Percentiles rank a stretch among this genome's conserved stretches.
These are phyloP conservation scores for Sycophila texana DNA, from an alignment of 2,888 invertebrate species.

Conservation along the genomic window DNA sequence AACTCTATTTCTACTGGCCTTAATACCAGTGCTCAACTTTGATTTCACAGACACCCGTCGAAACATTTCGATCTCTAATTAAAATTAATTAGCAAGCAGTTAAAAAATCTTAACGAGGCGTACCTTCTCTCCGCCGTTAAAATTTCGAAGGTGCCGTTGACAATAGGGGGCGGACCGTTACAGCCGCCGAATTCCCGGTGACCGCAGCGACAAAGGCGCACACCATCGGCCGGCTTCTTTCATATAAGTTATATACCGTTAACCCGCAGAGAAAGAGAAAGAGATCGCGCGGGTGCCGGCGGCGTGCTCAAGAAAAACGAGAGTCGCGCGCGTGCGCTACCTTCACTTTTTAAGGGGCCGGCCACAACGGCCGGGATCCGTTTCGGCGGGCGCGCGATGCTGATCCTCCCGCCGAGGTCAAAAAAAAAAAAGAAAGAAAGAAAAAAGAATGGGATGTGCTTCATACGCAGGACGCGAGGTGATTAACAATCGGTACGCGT, in stretches of 20 bases:
- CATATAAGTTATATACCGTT: no score
- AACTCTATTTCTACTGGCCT: no score
- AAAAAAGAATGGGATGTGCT: not conserved
- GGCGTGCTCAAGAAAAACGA: slow-evolving; percentile 6
- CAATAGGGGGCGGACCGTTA: not conserved
- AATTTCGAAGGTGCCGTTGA: not conserved
- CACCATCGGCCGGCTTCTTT: not conserved
- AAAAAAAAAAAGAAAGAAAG: no score
- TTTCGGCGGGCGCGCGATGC: not conserved
- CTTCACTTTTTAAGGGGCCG: slow-evolving; percentile 32
- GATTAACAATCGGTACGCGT: not conserved
- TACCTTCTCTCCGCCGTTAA: no score
- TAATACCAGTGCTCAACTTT: no score
- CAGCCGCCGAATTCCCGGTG: slow-evolving; percentile 9
- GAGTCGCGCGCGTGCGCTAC: slow-evolving; percentile 16
- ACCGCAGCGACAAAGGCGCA: not conserved
- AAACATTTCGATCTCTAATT: no score
- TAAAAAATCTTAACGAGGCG: no score
- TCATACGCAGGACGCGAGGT: not conserved
- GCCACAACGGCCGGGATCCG: slow-evolving; percentile 1
- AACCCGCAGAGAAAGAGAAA: not conserved
- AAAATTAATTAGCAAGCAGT: no score
- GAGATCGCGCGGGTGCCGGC: not conserved
- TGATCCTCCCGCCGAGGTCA: not conserved
- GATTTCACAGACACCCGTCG: no score